Evolutionary conservation across 2,797 vertebrate genomes (phyloP), one percentile per base, ranked within the genome.

Genomic region (Siniperca obscura): DNA sequence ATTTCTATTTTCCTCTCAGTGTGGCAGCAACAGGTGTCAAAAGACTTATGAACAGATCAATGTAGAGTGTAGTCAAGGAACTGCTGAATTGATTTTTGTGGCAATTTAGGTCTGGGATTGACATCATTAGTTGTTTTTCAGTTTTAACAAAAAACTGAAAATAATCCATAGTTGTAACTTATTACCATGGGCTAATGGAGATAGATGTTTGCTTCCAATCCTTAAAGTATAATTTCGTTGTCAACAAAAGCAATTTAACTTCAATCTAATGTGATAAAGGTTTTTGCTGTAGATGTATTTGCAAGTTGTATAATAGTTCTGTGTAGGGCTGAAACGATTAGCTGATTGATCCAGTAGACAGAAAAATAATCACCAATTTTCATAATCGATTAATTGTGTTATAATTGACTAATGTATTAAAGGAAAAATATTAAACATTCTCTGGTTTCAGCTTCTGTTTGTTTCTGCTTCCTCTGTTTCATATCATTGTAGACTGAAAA

Each of bases 21-120:
- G 42, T 67, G 27, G 38, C 11, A 68, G 70, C 74, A 74, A 34
- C 44, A 62, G 42, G 76, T 75, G 40, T 65, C 36, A 21, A 44
- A 76, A 62, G 42, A 70, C 52, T 21, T 60, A 16, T 14, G 55
- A 61, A 68, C 30, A 50, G 16, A 69, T 22, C 11, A 11, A 12
- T 34, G 22, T 42, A 21, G 53, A 19, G 25, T 21, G 8, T 27
- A 13, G 40, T 44, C 21, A 36, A 55, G 61, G 38, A 80, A 38
- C 1, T 34, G 30, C 9, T 68, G 19, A 61, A 67, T n/a, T 56
- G 21, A 59, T 67, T 70, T 70, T 22, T 65, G 64, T 48, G 9
- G 16, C 19, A 4, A 27, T 38, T 71, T 60, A n/a, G 14, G 6
- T 44, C 3, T 5, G 3, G 10, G 7, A 50, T 21, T 59, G 46